phyloP scores from a whole-genome alignment of 1,140 invertebrate genomes.

The Lepidurus couesii region DNA sequence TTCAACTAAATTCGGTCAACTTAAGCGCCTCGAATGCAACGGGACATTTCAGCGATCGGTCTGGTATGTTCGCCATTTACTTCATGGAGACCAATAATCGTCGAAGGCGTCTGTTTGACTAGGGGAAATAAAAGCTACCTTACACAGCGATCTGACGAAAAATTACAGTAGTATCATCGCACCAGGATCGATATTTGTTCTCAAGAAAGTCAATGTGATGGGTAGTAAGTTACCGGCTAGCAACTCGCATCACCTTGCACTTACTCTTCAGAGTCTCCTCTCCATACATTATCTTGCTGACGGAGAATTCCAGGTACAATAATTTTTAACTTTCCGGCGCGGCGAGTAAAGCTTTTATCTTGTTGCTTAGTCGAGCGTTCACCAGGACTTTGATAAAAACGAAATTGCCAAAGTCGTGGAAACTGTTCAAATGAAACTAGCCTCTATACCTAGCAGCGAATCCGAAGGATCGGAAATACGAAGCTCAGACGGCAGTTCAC shows the following conservation, averaged over 20 bases:
- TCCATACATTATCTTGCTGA: background rate
- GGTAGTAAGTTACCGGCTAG: background rate
- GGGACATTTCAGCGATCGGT: background rate
- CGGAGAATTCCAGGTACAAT: background rate
- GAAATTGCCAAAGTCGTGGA: background rate
- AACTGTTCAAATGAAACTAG: background rate
- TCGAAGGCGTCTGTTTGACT: too few species aligned
- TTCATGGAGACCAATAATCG: too few species aligned
- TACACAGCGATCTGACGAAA: background rate
- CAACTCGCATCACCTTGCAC: background rate
- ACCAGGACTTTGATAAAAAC: background rate
- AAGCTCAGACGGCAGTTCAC: too few species aligned
- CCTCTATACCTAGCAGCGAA: background rate
- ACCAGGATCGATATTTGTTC: background rate
- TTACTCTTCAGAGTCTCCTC: background rate
- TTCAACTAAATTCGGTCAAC: background rate
- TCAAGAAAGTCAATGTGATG: slow-evolving; percentile 9
- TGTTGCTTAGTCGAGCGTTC: background rate
- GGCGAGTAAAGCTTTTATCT: background rate
- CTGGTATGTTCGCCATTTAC: background rate
- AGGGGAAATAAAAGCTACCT: background rate
- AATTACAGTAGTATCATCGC: background rate
- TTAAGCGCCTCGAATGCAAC: background rate
- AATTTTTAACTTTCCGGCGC: too few species aligned
- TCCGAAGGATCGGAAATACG: background rate